phyloP scores from a whole-genome alignment of 2,797 vertebrate species.

The Peromyscus melanophrys region DNA sequence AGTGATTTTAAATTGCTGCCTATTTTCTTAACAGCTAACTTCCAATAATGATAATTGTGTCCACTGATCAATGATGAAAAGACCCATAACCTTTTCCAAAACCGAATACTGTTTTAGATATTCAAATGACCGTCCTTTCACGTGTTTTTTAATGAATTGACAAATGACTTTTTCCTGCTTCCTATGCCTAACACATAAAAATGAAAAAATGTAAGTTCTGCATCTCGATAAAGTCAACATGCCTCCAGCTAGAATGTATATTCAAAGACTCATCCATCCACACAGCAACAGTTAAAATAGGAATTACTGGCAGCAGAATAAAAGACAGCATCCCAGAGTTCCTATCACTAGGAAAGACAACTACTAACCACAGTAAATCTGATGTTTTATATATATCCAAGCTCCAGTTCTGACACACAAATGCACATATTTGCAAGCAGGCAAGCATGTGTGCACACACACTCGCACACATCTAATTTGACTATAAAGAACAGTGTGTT shows the following conservation, averaged over 20 bases:
- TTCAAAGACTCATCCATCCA: constrained; percentile 71
- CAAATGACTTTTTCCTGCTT: constrained; percentile 61
- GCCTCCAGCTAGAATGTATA: constrained; percentile 70
- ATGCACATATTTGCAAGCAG: background rate
- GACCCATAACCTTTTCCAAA: constrained; percentile 57
- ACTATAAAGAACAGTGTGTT: constrained; percentile 25
- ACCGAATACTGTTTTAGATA: constrained; percentile 63
- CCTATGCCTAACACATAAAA: constrained; percentile 61
- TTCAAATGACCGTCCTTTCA: constrained; percentile 64
- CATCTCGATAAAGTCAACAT: constrained; percentile 64
- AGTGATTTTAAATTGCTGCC: constrained; percentile 62
- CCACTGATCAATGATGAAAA: constrained; percentile 65
- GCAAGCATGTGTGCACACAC: background rate
- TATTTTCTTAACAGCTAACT: constrained; percentile 46
- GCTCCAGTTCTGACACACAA: background rate
- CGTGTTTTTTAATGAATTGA: constrained; percentile 59
- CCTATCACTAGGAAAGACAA: constrained; percentile 44
- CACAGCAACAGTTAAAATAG: constrained; percentile 66
- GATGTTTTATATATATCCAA: background rate
- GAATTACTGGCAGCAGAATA: constrained; percentile 71
- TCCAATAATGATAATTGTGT: constrained; percentile 65
- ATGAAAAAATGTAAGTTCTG: constrained; percentile 77
- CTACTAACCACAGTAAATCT: background rate
- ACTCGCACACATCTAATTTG: background rate
- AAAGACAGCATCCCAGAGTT: constrained; percentile 52